Evolutionary conservation across 2,113 vertebrate species (phyloP).

Genomic region (Pangasianodon gigas): DNA sequence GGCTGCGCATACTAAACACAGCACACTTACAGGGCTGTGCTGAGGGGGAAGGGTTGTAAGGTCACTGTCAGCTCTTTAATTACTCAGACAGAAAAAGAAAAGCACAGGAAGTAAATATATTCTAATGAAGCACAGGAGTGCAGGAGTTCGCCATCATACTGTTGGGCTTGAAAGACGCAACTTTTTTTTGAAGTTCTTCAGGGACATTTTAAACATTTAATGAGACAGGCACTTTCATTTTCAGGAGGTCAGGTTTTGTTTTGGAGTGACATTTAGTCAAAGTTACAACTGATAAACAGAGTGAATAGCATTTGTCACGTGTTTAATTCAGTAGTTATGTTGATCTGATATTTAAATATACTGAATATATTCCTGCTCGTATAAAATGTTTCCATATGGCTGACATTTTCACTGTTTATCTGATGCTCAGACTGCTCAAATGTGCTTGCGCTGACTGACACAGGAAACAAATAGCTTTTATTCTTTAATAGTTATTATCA

Average conservation of each 20-base stretch:
- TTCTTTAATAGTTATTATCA: background rate
- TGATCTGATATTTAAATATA: conserved; percentile 61
- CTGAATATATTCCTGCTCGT: conserved; percentile 52
- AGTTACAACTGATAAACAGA: background rate
- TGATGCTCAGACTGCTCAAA: too few species aligned
- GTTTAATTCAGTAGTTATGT: conserved; percentile 17
- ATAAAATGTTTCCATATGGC: background rate
- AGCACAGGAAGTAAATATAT: conserved; percentile 47
- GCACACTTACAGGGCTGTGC: background rate
- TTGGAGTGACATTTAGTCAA: background rate
- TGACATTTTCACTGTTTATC: background rate
- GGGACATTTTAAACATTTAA: conserved; percentile 2
- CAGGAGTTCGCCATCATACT: conserved; percentile 7
- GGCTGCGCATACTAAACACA: conserved; percentile 52
- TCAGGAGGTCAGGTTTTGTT: background rate
- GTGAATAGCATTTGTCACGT: background rate
- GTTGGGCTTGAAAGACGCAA: background rate
- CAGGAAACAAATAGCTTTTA: background rate
- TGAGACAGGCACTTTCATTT: background rate
- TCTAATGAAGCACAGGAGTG: conserved; percentile 47
- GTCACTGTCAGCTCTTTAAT: conserved; percentile 51
- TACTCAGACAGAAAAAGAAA: conserved; percentile 42
- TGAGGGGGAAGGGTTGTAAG: conserved; percentile 19
- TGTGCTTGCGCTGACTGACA: background rate
- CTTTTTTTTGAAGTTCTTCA: background rate